Evolutionary conservation across 2,888 invertebrate species (phyloP).

Genomic region (Heliconius charithonia): DNA sequence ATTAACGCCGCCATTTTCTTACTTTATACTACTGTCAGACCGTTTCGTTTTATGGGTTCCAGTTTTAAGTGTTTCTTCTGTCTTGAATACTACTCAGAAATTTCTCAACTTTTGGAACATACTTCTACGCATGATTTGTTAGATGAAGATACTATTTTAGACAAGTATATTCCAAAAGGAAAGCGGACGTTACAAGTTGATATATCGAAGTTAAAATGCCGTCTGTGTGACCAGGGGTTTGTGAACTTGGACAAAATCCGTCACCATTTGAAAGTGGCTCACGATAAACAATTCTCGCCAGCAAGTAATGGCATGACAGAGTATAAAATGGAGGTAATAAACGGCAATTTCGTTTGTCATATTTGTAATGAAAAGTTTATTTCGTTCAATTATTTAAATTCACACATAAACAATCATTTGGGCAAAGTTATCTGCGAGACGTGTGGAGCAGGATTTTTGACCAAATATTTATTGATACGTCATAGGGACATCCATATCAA

Average conservation of each 20-base stretch:
- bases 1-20: conserved; percentile 65
- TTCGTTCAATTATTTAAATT: conserved; percentile 58
- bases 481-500: conserved; percentile 60
- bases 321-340: conserved; percentile 57
- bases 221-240: conserved; percentile 55
- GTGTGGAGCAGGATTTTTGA: conserved; percentile 63
- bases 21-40: conserved; percentile 60
- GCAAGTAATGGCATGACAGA: conserved; percentile 65
- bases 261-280: conserved; percentile 56
- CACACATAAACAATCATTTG: conserved; percentile 63
- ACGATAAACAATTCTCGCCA: conserved; percentile 54
- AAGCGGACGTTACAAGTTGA: conserved; percentile 59
- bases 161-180: conserved; percentile 54
- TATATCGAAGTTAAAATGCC: conserved; percentile 62
- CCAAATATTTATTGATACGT: conserved; percentile 58
- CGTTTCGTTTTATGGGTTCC: conserved; percentile 65
- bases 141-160: conserved; percentile 55
- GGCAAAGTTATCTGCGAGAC: conserved; percentile 67
- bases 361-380: conserved; percentile 58
- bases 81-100: conserved; percentile 57
- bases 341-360: conserved; percentile 59
- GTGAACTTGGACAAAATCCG: conserved; percentile 53
- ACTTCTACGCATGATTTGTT: conserved; percentile 53
- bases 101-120: conserved; percentile 56
- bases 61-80: conserved; percentile 69